Evolutionary conservation across 2,113 vertebrate genomes (phyloP).

Genomic region (Cromileptes altivelis): DNA sequence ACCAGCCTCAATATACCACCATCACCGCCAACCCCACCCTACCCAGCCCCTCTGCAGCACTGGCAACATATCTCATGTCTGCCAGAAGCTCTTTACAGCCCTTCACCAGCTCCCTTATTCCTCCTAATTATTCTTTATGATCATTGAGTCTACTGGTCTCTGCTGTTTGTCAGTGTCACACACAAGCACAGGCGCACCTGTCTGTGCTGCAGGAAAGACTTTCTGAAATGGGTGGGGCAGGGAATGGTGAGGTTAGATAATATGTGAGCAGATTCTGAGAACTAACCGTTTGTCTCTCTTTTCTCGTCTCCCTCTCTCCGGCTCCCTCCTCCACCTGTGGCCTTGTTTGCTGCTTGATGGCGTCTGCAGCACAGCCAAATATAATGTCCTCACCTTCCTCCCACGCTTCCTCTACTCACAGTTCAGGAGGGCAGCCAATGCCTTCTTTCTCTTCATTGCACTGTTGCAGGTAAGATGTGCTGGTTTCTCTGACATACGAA

Average conservation of each 20-base stretch:
- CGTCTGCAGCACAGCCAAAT: conserved; percentile 95
- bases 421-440: conserved; percentile 98
- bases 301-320: conserved; percentile 16
- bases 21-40: background rate
- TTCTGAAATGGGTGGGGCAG: background rate
- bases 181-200: background rate
- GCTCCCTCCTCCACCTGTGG: background rate
- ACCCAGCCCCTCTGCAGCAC: conserved; percentile 40
- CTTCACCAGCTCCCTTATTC: conserved; percentile 35
- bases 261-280: background rate
- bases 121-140: conserved; percentile 70
- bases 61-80: conserved; percentile 54
- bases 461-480: conserved; percentile 93
- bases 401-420: conserved; percentile 99
- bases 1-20: conserved; percentile 33
- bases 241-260: background rate
- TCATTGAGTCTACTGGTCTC: conserved; percentile 27
- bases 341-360: conserved; percentile 15
- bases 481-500: background rate
- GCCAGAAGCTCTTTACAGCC: conserved; percentile 45
- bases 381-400: conserved; percentile 98
- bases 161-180: conserved; percentile 40
- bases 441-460: conserved; percentile 99
- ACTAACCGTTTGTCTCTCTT: conserved; percentile 32
- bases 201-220: background rate